Evolutionary conservation across 2,113 vertebrate species (phyloP), one percentile per base, ranked within the genome.

Genomic region (Neopipo cinnamomea): DNA sequence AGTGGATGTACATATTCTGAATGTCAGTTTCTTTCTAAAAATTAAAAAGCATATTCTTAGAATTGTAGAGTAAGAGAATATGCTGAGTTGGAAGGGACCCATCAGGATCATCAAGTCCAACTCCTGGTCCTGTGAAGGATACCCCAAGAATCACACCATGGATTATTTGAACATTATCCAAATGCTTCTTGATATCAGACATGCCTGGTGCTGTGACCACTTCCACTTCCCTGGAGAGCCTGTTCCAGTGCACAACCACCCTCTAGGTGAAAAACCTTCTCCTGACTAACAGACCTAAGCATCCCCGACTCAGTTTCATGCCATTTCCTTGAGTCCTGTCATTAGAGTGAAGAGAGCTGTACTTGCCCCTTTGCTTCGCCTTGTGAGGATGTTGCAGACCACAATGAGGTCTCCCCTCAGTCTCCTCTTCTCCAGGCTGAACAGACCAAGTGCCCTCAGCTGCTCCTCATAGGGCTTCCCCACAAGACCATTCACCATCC

Each of bases 141-240:
- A 37, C 5, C 8, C 14, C 37, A 52, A 50, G 22, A 44, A 58
- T 37, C 22, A 66, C 4, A 50, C 8, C 4, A 20, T 8, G 4
- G 58, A 25, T 61, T 61, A 37, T 37, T 27, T 15, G 22, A 44
- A 5, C 44, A 33, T 39, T 67, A 28, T 52, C 27, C 27, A 44
- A 74, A 73, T 0, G 0, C 17, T 50, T 50, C 35, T 27, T 33
- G 28, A 50, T 23, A 5, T 33, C 37, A 33, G 37, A 28, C 44
- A 37, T 35, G 27, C 23, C 58, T 24, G 18, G 12, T 33, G 19
- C 8, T 66, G 18, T 58, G 14, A 50, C 12, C 21, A 33, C 9
- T 25, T 12, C 16, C 11, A 27, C 8, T 31, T 12, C 13, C 11
- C 30, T 33, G 31, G 11, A 5, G 22, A 19, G 9, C 27, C 18